Percentiles rank a stretch among this genome's conserved stretches.
phyloP scores from a whole-genome alignment of 2,113 vertebrate genomes.

The Fulmarus glacialis region DNA sequence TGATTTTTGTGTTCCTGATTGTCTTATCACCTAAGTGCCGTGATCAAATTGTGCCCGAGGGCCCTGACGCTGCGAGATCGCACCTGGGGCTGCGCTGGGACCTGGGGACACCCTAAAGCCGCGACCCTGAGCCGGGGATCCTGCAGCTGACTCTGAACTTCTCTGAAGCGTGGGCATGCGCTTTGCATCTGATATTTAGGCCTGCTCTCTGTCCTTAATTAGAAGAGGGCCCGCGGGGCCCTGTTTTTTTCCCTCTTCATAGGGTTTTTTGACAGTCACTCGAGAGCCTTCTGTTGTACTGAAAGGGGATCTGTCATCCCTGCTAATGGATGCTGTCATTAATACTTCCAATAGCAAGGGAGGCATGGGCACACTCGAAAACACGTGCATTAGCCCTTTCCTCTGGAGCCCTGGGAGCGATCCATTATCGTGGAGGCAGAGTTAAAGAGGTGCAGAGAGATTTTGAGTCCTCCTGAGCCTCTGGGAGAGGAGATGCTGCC shows the following conservation, averaged over 20 bases:
- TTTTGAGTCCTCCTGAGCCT: neutral
- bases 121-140: rapidly evolving
- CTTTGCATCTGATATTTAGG: neutral
- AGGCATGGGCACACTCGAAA: neutral
- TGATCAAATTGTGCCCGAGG: neutral
- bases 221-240: neutral
- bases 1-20: rapidly evolving
- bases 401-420: neutral
- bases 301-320: slow-evolving; percentile 38
- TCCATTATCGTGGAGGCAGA: neutral
- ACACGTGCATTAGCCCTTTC: neutral
- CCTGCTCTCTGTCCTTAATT: neutral
- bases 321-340: slow-evolving; percentile 36
- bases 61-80: rapidly evolving
- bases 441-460: neutral
- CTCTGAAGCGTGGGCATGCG: rapidly evolving
- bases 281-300: slow-evolving; percentile 19
- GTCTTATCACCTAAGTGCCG: neutral
- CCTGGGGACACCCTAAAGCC: neutral
- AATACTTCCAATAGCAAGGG: neutral
- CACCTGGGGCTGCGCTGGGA: neutral
- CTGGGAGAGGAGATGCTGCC: neutral
- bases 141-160: neutral
- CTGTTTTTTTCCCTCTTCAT: neutral
- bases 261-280: slow-evolving; percentile 1